A percentile compares a stretch with the other conserved stretches of the same genome.
phyloP scores from a whole-genome alignment of 2,888 invertebrate genomes.

The Lagria hirta region DNA sequence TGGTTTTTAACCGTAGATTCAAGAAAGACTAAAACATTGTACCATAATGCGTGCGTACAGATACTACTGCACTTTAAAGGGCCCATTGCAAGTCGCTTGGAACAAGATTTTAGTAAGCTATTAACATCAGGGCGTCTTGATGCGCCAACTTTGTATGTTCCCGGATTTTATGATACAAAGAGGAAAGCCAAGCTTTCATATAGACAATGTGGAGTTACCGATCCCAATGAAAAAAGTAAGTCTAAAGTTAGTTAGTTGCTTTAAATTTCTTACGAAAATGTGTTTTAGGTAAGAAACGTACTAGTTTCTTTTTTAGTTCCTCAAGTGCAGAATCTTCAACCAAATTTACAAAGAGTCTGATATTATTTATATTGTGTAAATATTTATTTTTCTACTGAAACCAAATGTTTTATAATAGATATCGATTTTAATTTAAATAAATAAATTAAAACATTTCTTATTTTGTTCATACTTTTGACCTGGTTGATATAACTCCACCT shows the following conservation, averaged over 20 bases:
- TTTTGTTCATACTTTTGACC: no score
- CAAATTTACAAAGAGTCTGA: conserved; percentile 18
- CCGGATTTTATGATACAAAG: conserved; percentile 72
- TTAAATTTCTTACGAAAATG: conserved; percentile 1
- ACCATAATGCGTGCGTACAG: conserved; percentile 80
- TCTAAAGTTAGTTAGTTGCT: not conserved
- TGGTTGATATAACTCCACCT: no score
- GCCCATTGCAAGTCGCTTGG: conserved; percentile 75
- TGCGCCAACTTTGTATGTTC: conserved; percentile 74
- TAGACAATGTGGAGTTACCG: conserved; percentile 73
- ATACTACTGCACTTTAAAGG: conserved; percentile 84
- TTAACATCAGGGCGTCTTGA: conserved; percentile 74
- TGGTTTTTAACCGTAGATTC: conserved; percentile 89
- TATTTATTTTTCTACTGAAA: conserved; percentile 21
- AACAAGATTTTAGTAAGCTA: conserved; percentile 76
- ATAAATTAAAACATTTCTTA: no score
- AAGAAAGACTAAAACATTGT: conserved; percentile 74
- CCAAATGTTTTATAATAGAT: no score
- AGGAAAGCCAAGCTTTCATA: conserved; percentile 72
- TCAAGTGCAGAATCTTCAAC: conserved; percentile 1
- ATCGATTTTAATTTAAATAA: no score
- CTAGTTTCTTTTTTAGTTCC: conserved; percentile 28
- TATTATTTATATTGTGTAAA: conserved; percentile 10
- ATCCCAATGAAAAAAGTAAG: conserved; percentile 66
- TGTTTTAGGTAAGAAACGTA: conserved; percentile 28